These are phyloP conservation scores for Andrena marginata DNA, from an alignment of 2,888 invertebrate genomes.

Conservation along the genomic window DNA sequence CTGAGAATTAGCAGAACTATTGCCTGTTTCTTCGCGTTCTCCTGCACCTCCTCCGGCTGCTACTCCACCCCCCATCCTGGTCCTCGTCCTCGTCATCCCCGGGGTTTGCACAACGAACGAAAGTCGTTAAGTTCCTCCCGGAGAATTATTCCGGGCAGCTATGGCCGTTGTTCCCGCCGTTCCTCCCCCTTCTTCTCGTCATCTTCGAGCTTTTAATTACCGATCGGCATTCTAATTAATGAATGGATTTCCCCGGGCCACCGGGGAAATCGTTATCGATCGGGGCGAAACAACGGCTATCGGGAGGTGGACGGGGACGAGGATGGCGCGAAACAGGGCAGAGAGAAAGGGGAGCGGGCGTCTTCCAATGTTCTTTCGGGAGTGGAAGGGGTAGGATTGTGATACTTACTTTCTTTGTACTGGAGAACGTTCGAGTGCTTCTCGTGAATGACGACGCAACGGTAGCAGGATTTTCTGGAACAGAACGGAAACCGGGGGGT, in stretches of 20 bases:
- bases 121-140: constrained; percentile 71
- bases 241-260: constrained; percentile 65
- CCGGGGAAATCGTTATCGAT: constrained; percentile 74
- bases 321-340: background rate
- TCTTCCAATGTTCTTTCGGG: constrained; percentile 49
- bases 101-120: constrained; percentile 55
- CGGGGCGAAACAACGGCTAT: constrained; percentile 58
- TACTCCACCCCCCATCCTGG: constrained; percentile 17
- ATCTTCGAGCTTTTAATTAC: constrained; percentile 81
- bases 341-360: background rate
- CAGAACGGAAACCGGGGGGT: constrained; percentile 65
- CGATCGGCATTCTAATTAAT: constrained; percentile 79
- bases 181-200: constrained; percentile 52
- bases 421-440: constrained; percentile 97
- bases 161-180: constrained; percentile 8
- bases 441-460: constrained; percentile 97
- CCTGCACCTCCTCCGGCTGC: constrained; percentile 12
- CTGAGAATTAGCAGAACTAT: constrained; percentile 63
- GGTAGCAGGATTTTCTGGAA: constrained; percentile 96
- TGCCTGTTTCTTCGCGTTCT: constrained; percentile 41
- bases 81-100: constrained; percentile 22
- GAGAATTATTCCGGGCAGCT: constrained; percentile 70
- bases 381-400: constrained; percentile 50
- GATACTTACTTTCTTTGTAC: constrained; percentile 98
- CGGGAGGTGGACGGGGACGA: constrained; percentile 19